A percentile compares a stretch with the other conserved stretches of the same genome.
These are phyloP conservation scores for Macaria liturata DNA, from an alignment of 2,888 invertebrate genomes.

Conservation along the genomic window DNA sequence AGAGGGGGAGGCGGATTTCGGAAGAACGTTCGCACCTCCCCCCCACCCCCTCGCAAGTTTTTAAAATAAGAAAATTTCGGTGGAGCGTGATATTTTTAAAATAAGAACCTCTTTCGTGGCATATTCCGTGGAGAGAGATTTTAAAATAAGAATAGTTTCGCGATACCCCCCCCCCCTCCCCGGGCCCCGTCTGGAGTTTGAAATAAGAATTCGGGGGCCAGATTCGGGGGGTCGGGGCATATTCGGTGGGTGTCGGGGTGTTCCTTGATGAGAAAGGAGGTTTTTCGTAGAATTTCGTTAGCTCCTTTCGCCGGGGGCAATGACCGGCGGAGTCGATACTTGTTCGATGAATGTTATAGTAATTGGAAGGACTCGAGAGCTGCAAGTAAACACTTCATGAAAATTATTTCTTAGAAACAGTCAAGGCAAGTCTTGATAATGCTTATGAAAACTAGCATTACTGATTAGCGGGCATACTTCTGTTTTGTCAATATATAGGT, in stretches of 20 bases:
- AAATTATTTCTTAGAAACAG: too few relatives aligned
- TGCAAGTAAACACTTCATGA: neutral
- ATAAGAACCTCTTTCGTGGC: slow-evolving; percentile 81
- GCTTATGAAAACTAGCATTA: too few relatives aligned
- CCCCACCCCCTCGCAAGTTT: slow-evolving; percentile 59
- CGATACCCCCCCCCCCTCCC: slow-evolving; percentile 72
- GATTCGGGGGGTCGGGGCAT: slow-evolving; percentile 72
- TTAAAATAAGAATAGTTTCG: slow-evolving; percentile 83
- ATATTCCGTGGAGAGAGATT: slow-evolving; percentile 82
- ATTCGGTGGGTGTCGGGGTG: slow-evolving; percentile 72
- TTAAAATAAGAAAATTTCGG: slow-evolving; percentile 82
- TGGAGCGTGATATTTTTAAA: slow-evolving; percentile 83
- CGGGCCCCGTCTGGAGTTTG: slow-evolving; percentile 76
- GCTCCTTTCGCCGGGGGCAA: slow-evolving; percentile 63
- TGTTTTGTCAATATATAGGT: too few relatives aligned
- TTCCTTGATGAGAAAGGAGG: slow-evolving; percentile 79
- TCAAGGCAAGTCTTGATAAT: too few relatives aligned
- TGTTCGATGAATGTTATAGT: slow-evolving; percentile 70
- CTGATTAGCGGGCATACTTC: too few relatives aligned
- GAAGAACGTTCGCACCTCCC: slow-evolving; percentile 73
- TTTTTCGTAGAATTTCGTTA: slow-evolving; percentile 81
- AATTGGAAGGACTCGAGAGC: slow-evolving; percentile 58
- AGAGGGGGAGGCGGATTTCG: slow-evolving; percentile 69
- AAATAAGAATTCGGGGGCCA: slow-evolving; percentile 81
- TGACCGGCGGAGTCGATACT: slow-evolving; percentile 76